These are phyloP conservation scores for Rhynchotus rufescens DNA, from an alignment of 2,797 vertebrate species.

Conservation along the genomic window DNA sequence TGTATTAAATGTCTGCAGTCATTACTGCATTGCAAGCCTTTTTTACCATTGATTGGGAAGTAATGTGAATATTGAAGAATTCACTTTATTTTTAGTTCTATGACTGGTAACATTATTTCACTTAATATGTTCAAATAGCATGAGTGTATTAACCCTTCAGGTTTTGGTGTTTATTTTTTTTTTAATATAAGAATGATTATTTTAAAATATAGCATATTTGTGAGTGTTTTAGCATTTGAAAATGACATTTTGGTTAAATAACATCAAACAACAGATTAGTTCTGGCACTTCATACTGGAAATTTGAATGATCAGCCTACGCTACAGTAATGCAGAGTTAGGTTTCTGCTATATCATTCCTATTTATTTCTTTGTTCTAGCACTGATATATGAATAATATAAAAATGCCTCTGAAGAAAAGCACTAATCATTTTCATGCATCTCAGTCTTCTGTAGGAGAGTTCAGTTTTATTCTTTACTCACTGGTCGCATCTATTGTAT, in stretches of 20 bases:
- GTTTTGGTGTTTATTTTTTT: background rate
- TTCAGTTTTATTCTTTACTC: background rate
- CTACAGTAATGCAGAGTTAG: background rate
- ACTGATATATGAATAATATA: background rate
- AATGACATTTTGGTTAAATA: background rate
- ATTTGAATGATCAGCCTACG: background rate
- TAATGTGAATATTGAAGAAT: slow-evolving; percentile 5
- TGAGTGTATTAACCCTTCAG: background rate
- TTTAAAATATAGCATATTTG: background rate
- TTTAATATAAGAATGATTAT: background rate
- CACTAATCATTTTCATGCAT: background rate
- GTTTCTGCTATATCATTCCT: background rate
- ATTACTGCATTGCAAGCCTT: background rate
- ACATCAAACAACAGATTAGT: background rate
- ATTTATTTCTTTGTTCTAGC: background rate
- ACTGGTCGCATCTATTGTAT: background rate
- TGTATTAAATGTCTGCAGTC: background rate
- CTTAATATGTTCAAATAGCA: slow-evolving; percentile 16
- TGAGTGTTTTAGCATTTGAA: background rate
- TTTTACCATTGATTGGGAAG: slow-evolving; percentile 31
- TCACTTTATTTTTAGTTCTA: slow-evolving; percentile 38
- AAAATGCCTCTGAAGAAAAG: background rate
- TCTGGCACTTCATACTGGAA: background rate
- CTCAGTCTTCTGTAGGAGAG: background rate
- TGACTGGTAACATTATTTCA: background rate